Conservation (phyloP, 2,888 invertebrate genomes). For the Muscina levida region DNA sequence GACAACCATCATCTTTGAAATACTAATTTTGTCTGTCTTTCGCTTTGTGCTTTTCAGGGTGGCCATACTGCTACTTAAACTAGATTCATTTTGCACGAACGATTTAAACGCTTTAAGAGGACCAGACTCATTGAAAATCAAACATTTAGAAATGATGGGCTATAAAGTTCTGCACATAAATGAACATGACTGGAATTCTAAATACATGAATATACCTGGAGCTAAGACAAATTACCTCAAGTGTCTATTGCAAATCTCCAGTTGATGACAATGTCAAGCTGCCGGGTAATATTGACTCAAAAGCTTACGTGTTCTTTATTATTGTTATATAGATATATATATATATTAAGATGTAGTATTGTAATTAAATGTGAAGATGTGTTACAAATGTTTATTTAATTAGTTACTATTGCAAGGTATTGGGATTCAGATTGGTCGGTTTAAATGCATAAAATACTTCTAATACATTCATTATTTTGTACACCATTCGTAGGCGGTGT, state of each 20-base stretch:
- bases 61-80: slow-evolving; percentile 79
- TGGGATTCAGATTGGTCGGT: no score
- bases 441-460: no score
- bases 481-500: slow-evolving; percentile 91
- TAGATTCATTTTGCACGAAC: slow-evolving; percentile 80
- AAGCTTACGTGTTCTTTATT: slow-evolving; percentile 18
- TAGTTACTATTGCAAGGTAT: slow-evolving; percentile 2
- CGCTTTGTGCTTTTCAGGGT: slow-evolving; percentile 67
- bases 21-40: background rate
- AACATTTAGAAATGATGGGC: slow-evolving; percentile 84
- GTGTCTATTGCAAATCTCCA: slow-evolving; percentile 75
- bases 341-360: background rate
- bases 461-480: slow-evolving; percentile 32
- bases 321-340: background rate
- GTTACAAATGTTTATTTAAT: background rate
- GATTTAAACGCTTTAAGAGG: slow-evolving; percentile 81
- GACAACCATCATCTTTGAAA: no score
- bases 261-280: slow-evolving; percentile 36
- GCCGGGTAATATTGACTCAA: no score
- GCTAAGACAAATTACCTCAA: slow-evolving; percentile 81
- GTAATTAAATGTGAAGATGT: no score
- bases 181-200: slow-evolving; percentile 81
- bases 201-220: slow-evolving; percentile 80
- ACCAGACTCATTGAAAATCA: slow-evolving; percentile 80
- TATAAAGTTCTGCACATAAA: slow-evolving; percentile 82